These are phyloP conservation scores for Ficedula albicollis DNA, from an alignment of 2,797 vertebrate genomes.

Conservation along the genomic window DNA sequence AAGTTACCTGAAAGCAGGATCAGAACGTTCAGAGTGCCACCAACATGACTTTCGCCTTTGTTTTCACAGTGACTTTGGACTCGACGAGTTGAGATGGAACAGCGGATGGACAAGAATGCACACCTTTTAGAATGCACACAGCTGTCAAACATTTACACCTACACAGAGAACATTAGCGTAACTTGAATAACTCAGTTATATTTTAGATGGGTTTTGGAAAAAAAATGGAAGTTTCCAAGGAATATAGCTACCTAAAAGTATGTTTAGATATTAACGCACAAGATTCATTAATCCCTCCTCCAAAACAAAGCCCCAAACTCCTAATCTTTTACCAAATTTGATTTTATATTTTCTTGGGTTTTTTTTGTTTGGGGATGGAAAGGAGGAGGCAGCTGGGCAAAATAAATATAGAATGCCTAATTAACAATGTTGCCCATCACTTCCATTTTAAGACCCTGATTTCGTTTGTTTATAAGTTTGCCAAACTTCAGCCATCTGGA, in stretches of 20 bases:
- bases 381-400: conserved; percentile 30
- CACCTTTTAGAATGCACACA: not conserved
- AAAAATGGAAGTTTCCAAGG: not conserved
- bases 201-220: not conserved
- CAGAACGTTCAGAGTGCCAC: not conserved
- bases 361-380: not conserved
- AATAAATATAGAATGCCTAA: conserved; percentile 30
- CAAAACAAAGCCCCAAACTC: not conserved
- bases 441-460: conserved; percentile 33
- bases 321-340: not conserved
- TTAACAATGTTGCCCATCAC: conserved; percentile 3
- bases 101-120: not conserved
- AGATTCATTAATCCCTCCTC: not conserved
- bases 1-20: not conserved
- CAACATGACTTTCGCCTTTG: not conserved
- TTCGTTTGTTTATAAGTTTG: conserved; percentile 37
- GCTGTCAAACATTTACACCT: not conserved
- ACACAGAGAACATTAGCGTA: not conserved
- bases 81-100: not conserved
- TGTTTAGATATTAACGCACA: not conserved
- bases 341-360: not conserved
- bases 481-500: conserved; percentile 49
- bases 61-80: not conserved
- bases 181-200: not conserved
- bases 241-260: not conserved